Evolutionary conservation across 2,888 invertebrate genomes (phyloP).

Genomic region (Drosophila mettleri): DNA sequence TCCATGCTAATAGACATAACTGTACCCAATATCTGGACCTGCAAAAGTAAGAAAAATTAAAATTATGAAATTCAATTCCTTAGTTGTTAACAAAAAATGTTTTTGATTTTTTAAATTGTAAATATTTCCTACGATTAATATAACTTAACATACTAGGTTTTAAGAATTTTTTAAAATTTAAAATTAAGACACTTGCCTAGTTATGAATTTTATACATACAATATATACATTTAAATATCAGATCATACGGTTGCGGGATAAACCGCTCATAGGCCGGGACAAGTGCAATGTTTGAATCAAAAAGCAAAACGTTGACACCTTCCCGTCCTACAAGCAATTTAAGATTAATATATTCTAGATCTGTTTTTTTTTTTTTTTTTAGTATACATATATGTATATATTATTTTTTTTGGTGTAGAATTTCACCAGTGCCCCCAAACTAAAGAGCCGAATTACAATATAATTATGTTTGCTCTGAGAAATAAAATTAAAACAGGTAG

Average conservation of each 20-base stretch:
- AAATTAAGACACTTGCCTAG: not conserved
- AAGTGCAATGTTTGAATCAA: conserved; percentile 87
- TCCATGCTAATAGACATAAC: not conserved
- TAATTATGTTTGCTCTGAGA: conserved; percentile 37
- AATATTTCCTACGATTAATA: conserved; percentile 7
- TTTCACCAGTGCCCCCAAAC: conserved; percentile 56
- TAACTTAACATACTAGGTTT: conserved; percentile 15
- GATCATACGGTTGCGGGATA: conserved; percentile 29
- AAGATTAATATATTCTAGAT: conserved; percentile 9
- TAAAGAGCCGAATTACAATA: conserved; percentile 38
- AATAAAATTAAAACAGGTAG: conserved; percentile 49
- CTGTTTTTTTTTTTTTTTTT: conserved; percentile 1
- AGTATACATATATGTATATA: not conserved
- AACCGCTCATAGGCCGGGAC: conserved; percentile 88
- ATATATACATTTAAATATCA: not conserved
- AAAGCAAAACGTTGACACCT: conserved; percentile 84
- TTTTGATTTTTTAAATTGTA: not conserved
- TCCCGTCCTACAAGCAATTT: conserved; percentile 83
- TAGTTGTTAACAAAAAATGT: conserved; percentile 3
- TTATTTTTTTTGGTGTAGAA: conserved; percentile 38
- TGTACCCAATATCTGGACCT: conserved; percentile 11
- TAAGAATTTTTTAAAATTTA: conserved; percentile 5
- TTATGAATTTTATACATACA: not conserved
- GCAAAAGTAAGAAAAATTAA: conserved; percentile 7
- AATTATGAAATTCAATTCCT: not conserved